phyloP scores from a whole-genome alignment of 2,797 vertebrate genomes.

The Coreius guichenoti region DNA sequence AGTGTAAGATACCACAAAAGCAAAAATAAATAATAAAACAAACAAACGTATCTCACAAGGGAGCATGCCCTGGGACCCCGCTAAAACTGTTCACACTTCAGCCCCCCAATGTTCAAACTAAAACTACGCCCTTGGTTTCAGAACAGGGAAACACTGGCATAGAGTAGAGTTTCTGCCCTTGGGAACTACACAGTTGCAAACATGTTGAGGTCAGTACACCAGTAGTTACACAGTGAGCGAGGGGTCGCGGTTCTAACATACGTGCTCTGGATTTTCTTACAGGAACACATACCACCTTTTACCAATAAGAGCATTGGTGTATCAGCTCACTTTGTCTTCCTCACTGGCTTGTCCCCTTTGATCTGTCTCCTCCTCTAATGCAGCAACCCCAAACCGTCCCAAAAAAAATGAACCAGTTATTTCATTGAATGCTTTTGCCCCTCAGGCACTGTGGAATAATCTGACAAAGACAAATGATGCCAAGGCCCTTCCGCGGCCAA shows the following conservation, averaged over 20 bases:
- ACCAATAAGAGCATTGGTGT: conserved; percentile 24
- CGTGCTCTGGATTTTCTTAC: background rate
- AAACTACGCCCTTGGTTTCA: too few species aligned
- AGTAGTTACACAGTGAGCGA: background rate
- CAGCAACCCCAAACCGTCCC: conserved; percentile 20
- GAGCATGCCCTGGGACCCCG: too few species aligned
- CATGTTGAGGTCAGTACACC: background rate
- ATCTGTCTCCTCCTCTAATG: conserved; percentile 27
- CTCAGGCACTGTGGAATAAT: conserved; percentile 52
- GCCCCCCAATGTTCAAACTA: too few species aligned
- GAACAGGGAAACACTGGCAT: background rate
- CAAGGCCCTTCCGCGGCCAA: conserved; percentile 72
- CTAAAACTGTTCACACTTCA: too few species aligned
- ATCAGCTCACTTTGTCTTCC: conserved; percentile 48
- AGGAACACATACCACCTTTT: conserved; percentile 12
- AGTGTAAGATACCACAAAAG: too few species aligned
- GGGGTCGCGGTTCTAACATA: background rate
- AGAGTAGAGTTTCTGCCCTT: background rate
- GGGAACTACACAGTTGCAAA: background rate
- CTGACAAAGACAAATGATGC: conserved; percentile 74
- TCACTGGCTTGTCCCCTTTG: conserved; percentile 33
- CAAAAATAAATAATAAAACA: too few species aligned
- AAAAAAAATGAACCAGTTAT: conserved; percentile 38
- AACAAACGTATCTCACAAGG: too few species aligned
- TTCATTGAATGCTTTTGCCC: background rate